Conservation (phyloP, 2,113 vertebrate genomes). For the Chrysemys picta region DNA sequence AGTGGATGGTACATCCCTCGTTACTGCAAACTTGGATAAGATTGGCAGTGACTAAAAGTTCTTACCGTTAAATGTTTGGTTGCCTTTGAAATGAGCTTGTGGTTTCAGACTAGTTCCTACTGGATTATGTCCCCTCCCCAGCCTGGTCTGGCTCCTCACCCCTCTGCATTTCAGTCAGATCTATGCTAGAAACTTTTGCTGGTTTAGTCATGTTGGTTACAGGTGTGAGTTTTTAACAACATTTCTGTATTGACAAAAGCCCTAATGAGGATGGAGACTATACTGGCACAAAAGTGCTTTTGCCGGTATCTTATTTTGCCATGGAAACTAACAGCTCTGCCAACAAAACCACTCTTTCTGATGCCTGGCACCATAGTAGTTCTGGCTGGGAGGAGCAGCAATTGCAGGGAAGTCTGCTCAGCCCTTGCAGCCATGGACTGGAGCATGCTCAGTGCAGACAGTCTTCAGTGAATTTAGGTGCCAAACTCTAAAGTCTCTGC, state of each 20-base stretch:
- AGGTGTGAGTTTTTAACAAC: not conserved
- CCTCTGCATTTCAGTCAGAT: not conserved
- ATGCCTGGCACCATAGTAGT: rapidly evolving
- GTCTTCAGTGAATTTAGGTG: not conserved
- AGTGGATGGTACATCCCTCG: not conserved
- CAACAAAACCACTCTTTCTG: not conserved
- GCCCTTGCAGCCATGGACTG: not conserved
- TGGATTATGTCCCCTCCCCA: not conserved
- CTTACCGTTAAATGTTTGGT: not conserved
- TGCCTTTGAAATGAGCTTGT: not conserved
- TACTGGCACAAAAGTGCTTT: not conserved
- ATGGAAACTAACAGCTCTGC: not conserved
- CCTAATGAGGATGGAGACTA: rapidly evolving
- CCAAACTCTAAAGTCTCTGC: rapidly evolving
- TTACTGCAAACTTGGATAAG: not conserved
- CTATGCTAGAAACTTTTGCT: not conserved
- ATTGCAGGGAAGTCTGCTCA: not conserved
- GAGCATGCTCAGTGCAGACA: rapidly evolving
- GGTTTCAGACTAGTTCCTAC: not conserved
- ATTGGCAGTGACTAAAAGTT: not conserved
- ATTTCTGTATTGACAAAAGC: not conserved
- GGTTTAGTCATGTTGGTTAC: rapidly evolving
- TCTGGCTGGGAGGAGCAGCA: not conserved
- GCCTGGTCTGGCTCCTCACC: not conserved
- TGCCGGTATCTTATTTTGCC: not conserved